Conservation (phyloP, 2,797 vertebrate species). For the Oophaga sylvatica region DNA sequence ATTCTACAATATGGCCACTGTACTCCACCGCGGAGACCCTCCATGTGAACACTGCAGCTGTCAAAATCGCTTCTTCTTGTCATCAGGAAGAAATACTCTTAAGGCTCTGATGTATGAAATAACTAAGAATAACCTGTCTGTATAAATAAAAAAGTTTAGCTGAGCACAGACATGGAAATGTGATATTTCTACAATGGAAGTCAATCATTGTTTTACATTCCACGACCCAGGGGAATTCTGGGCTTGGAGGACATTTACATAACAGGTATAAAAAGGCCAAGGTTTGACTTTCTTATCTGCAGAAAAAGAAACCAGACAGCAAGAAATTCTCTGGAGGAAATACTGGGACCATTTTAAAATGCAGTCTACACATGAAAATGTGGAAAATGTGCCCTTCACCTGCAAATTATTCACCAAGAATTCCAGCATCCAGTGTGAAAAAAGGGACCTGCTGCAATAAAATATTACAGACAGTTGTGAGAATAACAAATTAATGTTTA, state of each 20-base stretch:
- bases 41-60: not conserved
- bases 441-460: not conserved
- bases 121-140: slow-evolving; percentile 3
- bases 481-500: too few relatives aligned
- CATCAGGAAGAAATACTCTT: not conserved
- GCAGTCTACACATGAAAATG: not conserved
- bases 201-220: slow-evolving; percentile 14
- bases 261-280: slow-evolving; percentile 36
- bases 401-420: not conserved
- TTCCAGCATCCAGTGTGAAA: not conserved
- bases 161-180: not conserved
- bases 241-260: slow-evolving; percentile 26
- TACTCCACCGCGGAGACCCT: not conserved
- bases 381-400: slow-evolving; percentile 41
- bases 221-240: slow-evolving; percentile 1
- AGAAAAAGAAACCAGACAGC: slow-evolving; percentile 28
- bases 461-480: not conserved
- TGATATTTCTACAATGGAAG: slow-evolving; percentile 18
- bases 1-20: not conserved
- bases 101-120: slow-evolving; percentile 8
- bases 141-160: not conserved
- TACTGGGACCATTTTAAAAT: slow-evolving; percentile 15
- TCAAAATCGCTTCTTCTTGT: not conserved
- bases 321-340: slow-evolving; percentile 9
- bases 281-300: slow-evolving; percentile 26